Evolutionary conservation across 1,140 invertebrate genomes (phyloP), one percentile per base, ranked within the genome.

Genomic region (Scaptodrosophila lebanonensis): DNA sequence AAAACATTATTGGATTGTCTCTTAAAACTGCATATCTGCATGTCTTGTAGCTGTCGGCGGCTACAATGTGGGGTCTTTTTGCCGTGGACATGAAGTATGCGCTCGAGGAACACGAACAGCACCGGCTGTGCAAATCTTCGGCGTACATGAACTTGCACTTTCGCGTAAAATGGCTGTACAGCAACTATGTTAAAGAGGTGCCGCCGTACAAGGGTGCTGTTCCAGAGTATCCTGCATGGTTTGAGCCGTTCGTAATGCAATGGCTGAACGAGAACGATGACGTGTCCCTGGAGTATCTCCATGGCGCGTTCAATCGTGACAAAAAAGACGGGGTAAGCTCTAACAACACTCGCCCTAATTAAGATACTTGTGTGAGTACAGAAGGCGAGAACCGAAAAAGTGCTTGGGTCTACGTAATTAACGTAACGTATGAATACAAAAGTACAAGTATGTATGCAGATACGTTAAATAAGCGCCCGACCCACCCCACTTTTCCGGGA

Each of bases 251-350:
- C 88, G 98, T 99, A 0, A 99, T 99, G 97, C 98, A 99, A 87
- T 99, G 98, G 98, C 90, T 99, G 2, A 99, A 99, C 88, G 98
- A 99, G 87, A 99, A 99, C 83, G 98, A 99, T 87, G 98, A 99
- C 77, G 97, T 99, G 2, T 99, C 98, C 1, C 90, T 99, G 79
- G 98, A 99, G 88, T 99, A 99, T 89, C 92, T 99, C 51, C 95
- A 99, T 85, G 97, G 97, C 88, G 98, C 98, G 76, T 99, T 99
- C 88, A 97, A 95, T 86, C 92, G 97, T 87, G 98, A 99, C 90
- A 98, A 98, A 89, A 97, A 98, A 88, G 98, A 99, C 89, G 95
- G 96, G 87, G 97, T 98, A 89, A 92, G 92, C n/a, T n/a, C n/a
- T n/a, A n/a, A n/a, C n/a, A n/a, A n/a, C n/a, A n/a, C n/a, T n/a